Evolutionary conservation across 2,113 vertebrate species (phyloP).

Genomic region (Cephalopholis sonnerati): DNA sequence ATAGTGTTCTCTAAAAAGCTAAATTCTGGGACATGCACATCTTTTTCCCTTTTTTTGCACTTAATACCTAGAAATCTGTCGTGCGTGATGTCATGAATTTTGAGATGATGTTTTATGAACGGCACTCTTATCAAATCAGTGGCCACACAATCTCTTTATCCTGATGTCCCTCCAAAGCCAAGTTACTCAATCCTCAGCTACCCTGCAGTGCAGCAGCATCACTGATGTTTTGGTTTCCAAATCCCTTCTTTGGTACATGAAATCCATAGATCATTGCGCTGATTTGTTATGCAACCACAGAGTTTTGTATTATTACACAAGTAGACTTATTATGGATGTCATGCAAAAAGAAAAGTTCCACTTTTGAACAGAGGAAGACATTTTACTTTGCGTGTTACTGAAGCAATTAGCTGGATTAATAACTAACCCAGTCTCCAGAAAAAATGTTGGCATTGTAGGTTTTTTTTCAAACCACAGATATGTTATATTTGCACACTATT

Average conservation of each 20-base stretch:
- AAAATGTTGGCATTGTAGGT: no score
- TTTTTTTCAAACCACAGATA: no score
- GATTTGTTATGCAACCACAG: slow-evolving; percentile 24
- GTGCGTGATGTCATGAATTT: slow-evolving; percentile 16
- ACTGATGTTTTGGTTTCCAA: slow-evolving; percentile 37
- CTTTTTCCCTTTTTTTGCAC: neutral
- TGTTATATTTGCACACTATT: no score
- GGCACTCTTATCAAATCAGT: slow-evolving; percentile 23
- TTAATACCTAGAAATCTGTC: slow-evolving; percentile 53
- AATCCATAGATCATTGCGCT: slow-evolving; percentile 18
- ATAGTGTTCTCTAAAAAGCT: neutral
- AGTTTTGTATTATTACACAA: slow-evolving; percentile 34
- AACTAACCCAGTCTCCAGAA: no score
- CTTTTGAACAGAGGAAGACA: neutral
- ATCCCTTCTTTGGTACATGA: slow-evolving; percentile 46
- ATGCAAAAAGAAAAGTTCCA: neutral
- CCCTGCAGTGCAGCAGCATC: neutral
- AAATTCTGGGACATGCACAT: slow-evolving; percentile 3
- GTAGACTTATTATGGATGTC: neutral
- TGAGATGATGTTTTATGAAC: slow-evolving; percentile 13
- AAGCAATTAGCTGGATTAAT: no score
- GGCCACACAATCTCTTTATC: slow-evolving; percentile 55
- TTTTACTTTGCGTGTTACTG: neutral
- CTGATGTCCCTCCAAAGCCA: slow-evolving; percentile 45
- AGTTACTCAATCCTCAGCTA: slow-evolving; percentile 32